A percentile compares a stretch with the other conserved stretches of the same genome.
Evolutionary conservation across 2,797 vertebrate genomes (phyloP).

Genomic region (Steatocranus sp.): DNA sequence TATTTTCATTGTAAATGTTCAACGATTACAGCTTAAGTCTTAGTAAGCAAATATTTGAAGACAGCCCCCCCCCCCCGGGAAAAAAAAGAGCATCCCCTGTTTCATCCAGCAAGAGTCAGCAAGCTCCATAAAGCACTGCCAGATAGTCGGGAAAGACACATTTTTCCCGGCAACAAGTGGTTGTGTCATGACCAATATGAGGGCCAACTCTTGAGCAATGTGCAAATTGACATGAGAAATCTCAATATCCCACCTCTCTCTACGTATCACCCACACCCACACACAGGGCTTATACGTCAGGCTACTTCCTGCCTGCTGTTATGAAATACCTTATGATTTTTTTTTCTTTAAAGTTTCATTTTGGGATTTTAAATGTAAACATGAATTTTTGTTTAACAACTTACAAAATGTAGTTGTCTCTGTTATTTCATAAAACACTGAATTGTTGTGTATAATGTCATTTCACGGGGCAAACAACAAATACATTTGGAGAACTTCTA

Average conservation of each 20-base stretch:
- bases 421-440: not conserved
- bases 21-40: not conserved
- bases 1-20: not conserved
- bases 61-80: accelerated
- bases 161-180: not conserved
- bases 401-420: not conserved
- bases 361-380: not conserved
- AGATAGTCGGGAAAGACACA: not conserved
- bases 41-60: too few relatives aligned
- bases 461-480: not conserved
- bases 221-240: not conserved
- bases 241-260: not conserved
- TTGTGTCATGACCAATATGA: not conserved
- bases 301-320: not conserved
- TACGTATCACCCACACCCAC: not conserved
- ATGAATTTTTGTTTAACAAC: not conserved
- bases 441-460: not conserved
- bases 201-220: not conserved
- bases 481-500: not conserved
- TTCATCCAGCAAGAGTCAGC: not conserved
- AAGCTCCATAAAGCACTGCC: not conserved
- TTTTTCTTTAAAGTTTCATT: not conserved
- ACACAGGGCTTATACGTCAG: not conserved
- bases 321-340: not conserved
- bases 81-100: not conserved